Evolutionary conservation across 2,113 vertebrate species (phyloP), one percentile per base, ranked within the genome.

Genomic region (Tilapia sparmanii): DNA sequence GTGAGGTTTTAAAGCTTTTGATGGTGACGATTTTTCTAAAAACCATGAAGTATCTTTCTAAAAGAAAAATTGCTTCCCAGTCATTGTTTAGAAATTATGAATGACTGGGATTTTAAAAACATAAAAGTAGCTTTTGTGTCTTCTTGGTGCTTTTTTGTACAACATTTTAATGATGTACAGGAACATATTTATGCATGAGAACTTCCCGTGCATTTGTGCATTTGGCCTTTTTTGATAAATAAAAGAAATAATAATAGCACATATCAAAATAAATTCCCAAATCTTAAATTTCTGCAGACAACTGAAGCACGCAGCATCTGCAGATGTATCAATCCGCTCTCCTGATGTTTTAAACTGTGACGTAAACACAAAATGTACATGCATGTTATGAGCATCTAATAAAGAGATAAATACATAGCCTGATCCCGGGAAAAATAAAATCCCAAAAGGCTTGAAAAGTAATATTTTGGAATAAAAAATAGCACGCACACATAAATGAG

Each of bases 121-220:
- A 26, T 2, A 16, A 26, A 13, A 4, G 7, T 35, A n/a, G 31
- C 18, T n/a, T 63, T 35, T 63, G 18, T 38, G 61, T 13, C 61
- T 63, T 45, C 38, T 73, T 26, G 15, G 42, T 29, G 22, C 12
- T 16, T 71, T 71, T 9, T 8, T 42, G n/a, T 13, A 38, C 13
- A 68, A n/a, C n/a, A 71, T 24, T 24, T 29, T 73, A 26, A 29
- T 0, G 15, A 45, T 18, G 15, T 18, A 47, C 22, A 18, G 1
- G 6, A 7, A 11, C 0, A 29, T 29, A 13, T 1, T 0, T 2
- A 47, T 73, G 13, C 40, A 47, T 0, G 8, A 73, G 15, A 2
- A 24, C n/a, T 4, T 42, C 35, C 63, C 5, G 1, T 45, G 22
- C 38, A 45, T 73, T 73, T 73, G 5, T 45, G 38, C 66, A 45